Evolutionary conservation across 2,888 invertebrate species (phyloP), one percentile per base, ranked within the genome.

Genomic region (Caenorhabditis sp.): DNA sequence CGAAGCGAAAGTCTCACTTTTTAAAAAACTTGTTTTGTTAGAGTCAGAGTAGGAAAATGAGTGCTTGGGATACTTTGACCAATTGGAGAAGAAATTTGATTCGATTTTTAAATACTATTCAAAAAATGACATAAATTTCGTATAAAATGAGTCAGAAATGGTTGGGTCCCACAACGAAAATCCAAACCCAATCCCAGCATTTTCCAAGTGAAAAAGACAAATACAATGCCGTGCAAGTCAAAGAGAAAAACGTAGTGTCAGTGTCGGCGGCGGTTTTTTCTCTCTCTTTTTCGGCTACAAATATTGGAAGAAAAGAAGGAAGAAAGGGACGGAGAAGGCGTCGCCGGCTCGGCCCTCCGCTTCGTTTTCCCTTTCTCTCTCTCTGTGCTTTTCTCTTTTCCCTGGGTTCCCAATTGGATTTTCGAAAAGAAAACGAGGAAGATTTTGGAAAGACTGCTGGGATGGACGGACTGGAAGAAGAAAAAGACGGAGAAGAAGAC

Each of bases 351-450:
- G n/a, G n/a, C n/a, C n/a, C n/a, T n/a, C n/a, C n/a, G n/a, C n/a
- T n/a, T n/a, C n/a, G n/a, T n/a, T n/a, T 40, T 44, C 71, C 53
- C 55, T 18, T 18, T 15, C 32, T 3, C 15, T n/a, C 26, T 3
- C 28, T 20, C n/a, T n/a, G n/a, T n/a, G n/a, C n/a, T n/a, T n/a
- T 20, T 22, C 64, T n/a, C 15, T 22, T 44, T 11, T 13, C 22
- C 32, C 47, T 26, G 15, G 22, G 11, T 15, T 40, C 26, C 20
- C 20, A 47, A 20, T 28, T 37, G 44, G 28, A 32, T 37, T 22
- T 64, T 64, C 67, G 22, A 68, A 20, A 5, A 53, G 55, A 68
- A 15, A n/a, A 18, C 20, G 32, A 68, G 26, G 53, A 47, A 53
- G 68, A 68, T 20, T 22, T 22, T 11, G 37, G 70, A 18, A 8